A percentile compares a stretch with the other conserved stretches of the same genome.
Conservation (phyloP, 2,797 vertebrate genomes). For the Acanthurus tractus region DNA sequence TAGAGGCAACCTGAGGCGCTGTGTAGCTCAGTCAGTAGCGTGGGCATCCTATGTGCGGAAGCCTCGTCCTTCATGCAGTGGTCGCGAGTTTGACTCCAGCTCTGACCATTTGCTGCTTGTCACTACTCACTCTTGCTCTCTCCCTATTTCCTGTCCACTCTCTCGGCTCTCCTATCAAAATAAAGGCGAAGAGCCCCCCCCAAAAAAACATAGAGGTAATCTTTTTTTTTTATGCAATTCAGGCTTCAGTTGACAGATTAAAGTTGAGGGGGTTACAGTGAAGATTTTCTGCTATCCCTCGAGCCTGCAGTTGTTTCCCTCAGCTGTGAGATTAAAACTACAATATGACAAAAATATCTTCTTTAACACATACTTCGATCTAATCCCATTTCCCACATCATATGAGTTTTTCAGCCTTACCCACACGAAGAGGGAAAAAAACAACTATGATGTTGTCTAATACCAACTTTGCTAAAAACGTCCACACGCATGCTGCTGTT, state of each 20-base stretch:
- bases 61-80: too few relatives aligned
- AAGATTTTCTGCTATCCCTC: background rate
- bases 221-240: background rate
- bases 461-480: background rate
- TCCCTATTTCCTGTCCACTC: too few relatives aligned
- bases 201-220: background rate
- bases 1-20: background rate
- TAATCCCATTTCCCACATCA: background rate
- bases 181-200: too few relatives aligned
- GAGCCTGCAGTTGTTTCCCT: slow-evolving; percentile 2
- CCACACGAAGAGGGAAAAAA: background rate
- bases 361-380: slow-evolving; percentile 12
- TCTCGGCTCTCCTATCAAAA: too few relatives aligned
- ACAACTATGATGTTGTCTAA: background rate
- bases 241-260: slow-evolving; percentile 9
- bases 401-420: slow-evolving; percentile 1
- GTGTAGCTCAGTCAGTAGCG: too few relatives aligned
- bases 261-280: background rate
- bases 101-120: too few relatives aligned
- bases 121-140: too few relatives aligned
- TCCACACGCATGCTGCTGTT: slow-evolving; percentile 11
- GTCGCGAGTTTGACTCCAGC: too few relatives aligned
- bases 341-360: background rate
- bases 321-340: slow-evolving; percentile 3
- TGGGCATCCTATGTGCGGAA: too few relatives aligned